These are phyloP conservation scores for Globicephala melas DNA, from an alignment of 2,113 vertebrate genomes.

Conservation along the genomic window DNA sequence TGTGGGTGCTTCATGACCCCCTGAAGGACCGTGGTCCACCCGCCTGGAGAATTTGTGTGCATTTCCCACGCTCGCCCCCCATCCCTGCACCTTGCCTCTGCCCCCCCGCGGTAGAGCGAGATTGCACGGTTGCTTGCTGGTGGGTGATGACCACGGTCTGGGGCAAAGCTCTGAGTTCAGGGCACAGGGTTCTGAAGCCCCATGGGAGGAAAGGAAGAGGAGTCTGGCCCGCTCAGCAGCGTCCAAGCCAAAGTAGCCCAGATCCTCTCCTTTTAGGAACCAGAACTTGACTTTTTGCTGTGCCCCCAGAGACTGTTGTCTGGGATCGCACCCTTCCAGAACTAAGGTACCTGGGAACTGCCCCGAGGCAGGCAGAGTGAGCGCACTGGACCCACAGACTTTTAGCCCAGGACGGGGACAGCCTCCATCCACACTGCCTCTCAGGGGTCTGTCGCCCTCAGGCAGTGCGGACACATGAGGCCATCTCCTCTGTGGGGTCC, in stretches of 20 bases:
- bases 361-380: background rate
- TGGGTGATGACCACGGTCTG: accelerated
- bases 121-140: accelerated
- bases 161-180: background rate
- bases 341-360: background rate
- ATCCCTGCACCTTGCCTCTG: too few species aligned
- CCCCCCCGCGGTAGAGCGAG: accelerated
- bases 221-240: accelerated
- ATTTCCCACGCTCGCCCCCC: background rate
- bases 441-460: accelerated
- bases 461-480: accelerated
- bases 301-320: background rate
- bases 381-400: accelerated
- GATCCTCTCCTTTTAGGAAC: background rate
- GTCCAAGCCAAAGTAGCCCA: accelerated
- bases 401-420: accelerated
- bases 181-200: background rate
- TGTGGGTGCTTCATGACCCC: accelerated
- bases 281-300: background rate
- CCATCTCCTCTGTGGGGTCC: background rate
- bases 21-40: accelerated
- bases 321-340: background rate
- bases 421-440: accelerated
- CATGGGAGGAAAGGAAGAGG: background rate
- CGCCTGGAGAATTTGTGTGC: background rate